These are phyloP conservation scores for Tragelaphus strepsiceros DNA, from an alignment of 2,113 vertebrate species.

Conservation along the genomic window DNA sequence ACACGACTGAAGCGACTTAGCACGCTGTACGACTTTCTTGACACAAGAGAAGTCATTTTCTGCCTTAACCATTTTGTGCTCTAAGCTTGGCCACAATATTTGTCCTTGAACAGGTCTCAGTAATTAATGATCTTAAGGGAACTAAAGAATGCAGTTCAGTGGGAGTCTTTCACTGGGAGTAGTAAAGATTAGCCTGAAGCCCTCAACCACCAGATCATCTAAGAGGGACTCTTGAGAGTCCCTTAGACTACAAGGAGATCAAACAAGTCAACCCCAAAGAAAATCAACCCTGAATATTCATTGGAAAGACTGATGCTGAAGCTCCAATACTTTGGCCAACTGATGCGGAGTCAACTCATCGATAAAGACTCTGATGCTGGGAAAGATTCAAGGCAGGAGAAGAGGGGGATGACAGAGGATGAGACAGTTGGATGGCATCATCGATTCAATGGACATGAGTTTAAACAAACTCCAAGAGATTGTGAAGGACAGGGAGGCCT, in stretches of 20 bases:
- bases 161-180: not conserved
- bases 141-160: not conserved
- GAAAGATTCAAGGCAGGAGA: not conserved
- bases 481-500: not conserved
- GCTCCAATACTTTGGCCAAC: not conserved
- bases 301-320: not conserved
- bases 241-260: not conserved
- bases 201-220: not conserved
- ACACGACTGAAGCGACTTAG: fast-evolving
- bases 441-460: not conserved
- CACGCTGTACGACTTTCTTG: not conserved
- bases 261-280: too few species aligned
- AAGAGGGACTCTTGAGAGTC: not conserved
- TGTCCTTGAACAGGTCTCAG: not conserved
- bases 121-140: not conserved
- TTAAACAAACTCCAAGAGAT: not conserved
- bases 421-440: not conserved
- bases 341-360: not conserved
- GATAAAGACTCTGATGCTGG: not conserved
- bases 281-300: not conserved
- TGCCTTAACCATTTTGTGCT: not conserved
- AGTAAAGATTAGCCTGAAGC: not conserved
- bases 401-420: not conserved
- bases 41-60: not conserved
- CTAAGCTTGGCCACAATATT: not conserved